Evolutionary conservation across 2,113 vertebrate genomes (phyloP).

Genomic region (Callopanchax toddi): DNA sequence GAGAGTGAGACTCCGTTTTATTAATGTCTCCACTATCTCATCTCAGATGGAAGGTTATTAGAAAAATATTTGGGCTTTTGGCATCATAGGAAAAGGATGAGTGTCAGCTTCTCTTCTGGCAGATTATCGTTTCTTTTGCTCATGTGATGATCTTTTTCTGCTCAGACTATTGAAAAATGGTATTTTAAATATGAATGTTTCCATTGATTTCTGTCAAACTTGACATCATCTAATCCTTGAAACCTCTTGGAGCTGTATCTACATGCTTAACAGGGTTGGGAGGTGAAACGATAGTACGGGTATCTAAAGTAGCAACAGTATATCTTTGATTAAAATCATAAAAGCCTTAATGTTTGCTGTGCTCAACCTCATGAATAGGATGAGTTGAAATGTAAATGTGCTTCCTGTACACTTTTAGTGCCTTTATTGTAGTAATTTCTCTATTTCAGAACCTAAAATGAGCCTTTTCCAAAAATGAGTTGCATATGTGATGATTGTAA

Average conservation of each 20-base stretch:
- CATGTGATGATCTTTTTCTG: background rate
- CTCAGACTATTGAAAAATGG: background rate
- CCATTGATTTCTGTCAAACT: background rate
- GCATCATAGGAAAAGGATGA: background rate
- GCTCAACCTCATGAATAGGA: no score
- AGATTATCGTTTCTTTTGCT: conserved; percentile 3
- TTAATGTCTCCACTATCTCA: conserved; percentile 55
- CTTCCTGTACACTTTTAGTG: no score
- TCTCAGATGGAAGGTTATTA: conserved; percentile 26
- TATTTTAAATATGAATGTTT: background rate
- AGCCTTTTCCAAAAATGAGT: no score
- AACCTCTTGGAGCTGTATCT: background rate
- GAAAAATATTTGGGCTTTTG: conserved; percentile 14
- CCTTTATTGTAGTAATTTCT: no score
- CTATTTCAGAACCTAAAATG: no score
- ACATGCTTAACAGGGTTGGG: no score
- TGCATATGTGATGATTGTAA: no score
- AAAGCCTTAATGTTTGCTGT: no score
- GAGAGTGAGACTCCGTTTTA: conserved; percentile 30
- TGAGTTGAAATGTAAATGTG: no score
- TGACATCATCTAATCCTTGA: background rate
- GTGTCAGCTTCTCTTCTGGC: background rate
- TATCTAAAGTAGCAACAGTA: no score
- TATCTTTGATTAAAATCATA: no score
- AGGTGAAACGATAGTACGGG: background rate